Evolutionary conservation across 2,113 vertebrate species (phyloP), one percentile per base, ranked within the genome.

Genomic region (Tyrannus savana): DNA sequence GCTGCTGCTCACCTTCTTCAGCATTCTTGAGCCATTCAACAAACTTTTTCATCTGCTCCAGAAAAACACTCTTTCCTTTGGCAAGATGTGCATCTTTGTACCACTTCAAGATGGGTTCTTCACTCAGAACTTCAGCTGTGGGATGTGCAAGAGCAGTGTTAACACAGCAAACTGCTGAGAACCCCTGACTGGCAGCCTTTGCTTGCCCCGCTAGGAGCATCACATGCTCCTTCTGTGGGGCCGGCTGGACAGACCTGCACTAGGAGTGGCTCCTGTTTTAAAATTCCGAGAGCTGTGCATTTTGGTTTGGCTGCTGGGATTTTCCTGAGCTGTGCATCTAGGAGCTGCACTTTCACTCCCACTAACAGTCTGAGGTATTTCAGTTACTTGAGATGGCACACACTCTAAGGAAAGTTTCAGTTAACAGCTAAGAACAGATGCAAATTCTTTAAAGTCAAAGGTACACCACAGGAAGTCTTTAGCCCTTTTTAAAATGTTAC

Each of bases 21-120:
- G 99, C 99, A 33, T 99, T 99, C 97, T 99, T 99, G 94, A 99
- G 99, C 99, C 99, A 99, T 95, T 99, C 99, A 9, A 99, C 99
- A 87, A 99, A 99, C 96, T 99, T 99, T 87, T 99, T 99, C 99
- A 99, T 99, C 93, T 99, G 99, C 94, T 99, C 99, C 78, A 99
- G 99, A 98, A 99, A 99, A 53, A 99, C 98, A 14, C 99, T 99
- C 96, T 99, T 99, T 82, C 99, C 99, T 97, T 99, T 99, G 90
- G 98, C 98, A 81, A 99, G 81, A 94, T 99, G 99, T 2, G 98
- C 98, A 63, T 99, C 99, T 39, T 98, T 98, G 95, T 99, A 99
- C 99, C 99, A 99, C 97, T 99, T 99, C 83, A 99, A 95, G 94
- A 99, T 99, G 95, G 99, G 99, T 97, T 99, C 99, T 97, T 99